These are phyloP conservation scores for Aegithalos caudatus DNA, from an alignment of 2,113 vertebrate species.

Conservation along the genomic window DNA sequence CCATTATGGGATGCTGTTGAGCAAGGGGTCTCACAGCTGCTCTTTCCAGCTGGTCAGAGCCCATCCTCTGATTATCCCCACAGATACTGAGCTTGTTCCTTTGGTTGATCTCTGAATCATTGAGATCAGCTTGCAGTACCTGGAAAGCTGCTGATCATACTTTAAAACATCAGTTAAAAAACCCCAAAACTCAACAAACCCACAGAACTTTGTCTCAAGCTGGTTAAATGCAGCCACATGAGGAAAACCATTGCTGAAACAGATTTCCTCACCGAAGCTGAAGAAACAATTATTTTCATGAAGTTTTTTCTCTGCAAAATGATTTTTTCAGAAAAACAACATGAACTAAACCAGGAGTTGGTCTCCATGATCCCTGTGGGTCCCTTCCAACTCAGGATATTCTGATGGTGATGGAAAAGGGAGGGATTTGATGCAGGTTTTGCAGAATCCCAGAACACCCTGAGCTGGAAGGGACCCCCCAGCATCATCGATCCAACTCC, in stretches of 20 bases:
- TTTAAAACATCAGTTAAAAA: background rate
- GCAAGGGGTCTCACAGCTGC: background rate
- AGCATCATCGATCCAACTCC: background rate
- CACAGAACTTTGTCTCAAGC: background rate
- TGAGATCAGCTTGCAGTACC: background rate
- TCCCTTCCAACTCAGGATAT: background rate
- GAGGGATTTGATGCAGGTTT: background rate
- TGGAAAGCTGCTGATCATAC: background rate
- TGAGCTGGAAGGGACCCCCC: background rate
- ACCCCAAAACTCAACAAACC: background rate
- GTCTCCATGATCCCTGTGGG: rapidly evolving
- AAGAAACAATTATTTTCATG: background rate
- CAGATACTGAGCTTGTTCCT: background rate
- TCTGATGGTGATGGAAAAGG: background rate
- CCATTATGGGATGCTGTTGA: background rate
- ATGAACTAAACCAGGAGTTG: background rate
- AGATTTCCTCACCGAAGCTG: background rate
- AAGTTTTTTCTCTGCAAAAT: background rate
- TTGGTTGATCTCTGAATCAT: background rate
- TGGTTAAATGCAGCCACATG: background rate
- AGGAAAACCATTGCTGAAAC: background rate
- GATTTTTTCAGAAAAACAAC: background rate
- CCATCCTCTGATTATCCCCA: background rate
- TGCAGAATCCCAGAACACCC: background rate
- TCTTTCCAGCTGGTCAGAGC: background rate